These are phyloP conservation scores for Aphis craccivora DNA, from an alignment of 1,140 invertebrate species.

Conservation along the genomic window DNA sequence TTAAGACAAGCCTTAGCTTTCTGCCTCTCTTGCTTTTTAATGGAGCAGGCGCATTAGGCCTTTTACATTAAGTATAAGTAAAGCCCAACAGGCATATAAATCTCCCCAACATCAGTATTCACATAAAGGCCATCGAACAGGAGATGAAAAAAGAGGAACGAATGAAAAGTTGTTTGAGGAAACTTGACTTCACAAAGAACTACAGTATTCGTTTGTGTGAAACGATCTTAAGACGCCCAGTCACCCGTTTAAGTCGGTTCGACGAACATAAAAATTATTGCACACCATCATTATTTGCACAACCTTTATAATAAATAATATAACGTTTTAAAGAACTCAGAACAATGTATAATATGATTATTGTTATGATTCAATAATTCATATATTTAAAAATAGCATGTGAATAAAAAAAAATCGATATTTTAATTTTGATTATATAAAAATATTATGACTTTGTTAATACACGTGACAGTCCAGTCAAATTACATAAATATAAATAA, in stretches of 20 bases:
- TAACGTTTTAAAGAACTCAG: neutral
- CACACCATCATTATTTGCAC: neutral
- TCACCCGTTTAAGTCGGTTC: neutral
- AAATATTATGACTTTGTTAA: too few species aligned
- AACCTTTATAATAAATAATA: neutral
- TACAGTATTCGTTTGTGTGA: neutral
- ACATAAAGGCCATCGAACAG: neutral
- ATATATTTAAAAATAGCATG: neutral
- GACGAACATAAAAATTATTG: neutral
- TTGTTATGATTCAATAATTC: neutral
- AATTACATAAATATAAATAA: too few species aligned
- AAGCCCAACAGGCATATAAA: slow-evolving; percentile 1
- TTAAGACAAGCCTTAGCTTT: neutral
- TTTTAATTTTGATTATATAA: neutral
- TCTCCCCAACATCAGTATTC: neutral
- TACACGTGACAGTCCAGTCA: too few species aligned
- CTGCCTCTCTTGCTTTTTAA: neutral
- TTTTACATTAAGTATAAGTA: slow-evolving; percentile 40
- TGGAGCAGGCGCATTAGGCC: slow-evolving; percentile 18
- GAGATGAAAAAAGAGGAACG: neutral
- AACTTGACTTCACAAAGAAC: neutral
- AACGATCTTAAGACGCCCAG: slow-evolving; percentile 6
- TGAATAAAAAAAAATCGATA: neutral
- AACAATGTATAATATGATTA: neutral
- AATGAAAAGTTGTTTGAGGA: slow-evolving; percentile 17